These are phyloP conservation scores for Himalopsyche phryganea DNA, from an alignment of 1,140 invertebrate genomes.

Conservation along the genomic window DNA sequence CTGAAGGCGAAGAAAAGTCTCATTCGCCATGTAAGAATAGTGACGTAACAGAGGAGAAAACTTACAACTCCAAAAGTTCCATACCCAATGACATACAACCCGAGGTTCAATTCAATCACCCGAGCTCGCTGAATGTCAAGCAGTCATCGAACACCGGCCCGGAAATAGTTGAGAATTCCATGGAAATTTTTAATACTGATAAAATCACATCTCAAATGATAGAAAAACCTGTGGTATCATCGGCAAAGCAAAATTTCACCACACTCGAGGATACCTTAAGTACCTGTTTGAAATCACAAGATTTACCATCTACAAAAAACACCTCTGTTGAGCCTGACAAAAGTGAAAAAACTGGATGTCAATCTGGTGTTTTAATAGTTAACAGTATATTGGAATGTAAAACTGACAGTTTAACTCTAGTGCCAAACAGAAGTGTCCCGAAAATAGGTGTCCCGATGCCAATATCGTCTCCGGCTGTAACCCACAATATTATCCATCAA, in stretches of 20 bases:
- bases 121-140: no score
- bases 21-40: background rate
- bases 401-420: conserved; percentile 6
- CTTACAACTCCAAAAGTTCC: no score
- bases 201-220: no score
- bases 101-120: no score
- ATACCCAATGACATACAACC: no score
- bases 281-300: conserved; percentile 11
- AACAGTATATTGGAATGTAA: conserved; percentile 14
- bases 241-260: background rate
- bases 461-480: conserved; percentile 14
- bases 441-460: conserved; percentile 20
- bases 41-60: no score
- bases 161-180: no score
- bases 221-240: no score
- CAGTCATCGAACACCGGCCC: no score
- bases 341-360: conserved; percentile 1
- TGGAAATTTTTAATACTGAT: no score
- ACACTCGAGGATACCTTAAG: background rate
- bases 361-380: conserved; percentile 18
- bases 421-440: conserved; percentile 1
- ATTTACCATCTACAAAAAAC: conserved; percentile 5
- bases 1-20: background rate
- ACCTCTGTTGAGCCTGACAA: conserved; percentile 5
- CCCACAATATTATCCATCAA: conserved; percentile 4